Evolutionary conservation across 2,113 vertebrate species (phyloP), one percentile per base, ranked within the genome.

Genomic region (Xerus inauris): DNA sequence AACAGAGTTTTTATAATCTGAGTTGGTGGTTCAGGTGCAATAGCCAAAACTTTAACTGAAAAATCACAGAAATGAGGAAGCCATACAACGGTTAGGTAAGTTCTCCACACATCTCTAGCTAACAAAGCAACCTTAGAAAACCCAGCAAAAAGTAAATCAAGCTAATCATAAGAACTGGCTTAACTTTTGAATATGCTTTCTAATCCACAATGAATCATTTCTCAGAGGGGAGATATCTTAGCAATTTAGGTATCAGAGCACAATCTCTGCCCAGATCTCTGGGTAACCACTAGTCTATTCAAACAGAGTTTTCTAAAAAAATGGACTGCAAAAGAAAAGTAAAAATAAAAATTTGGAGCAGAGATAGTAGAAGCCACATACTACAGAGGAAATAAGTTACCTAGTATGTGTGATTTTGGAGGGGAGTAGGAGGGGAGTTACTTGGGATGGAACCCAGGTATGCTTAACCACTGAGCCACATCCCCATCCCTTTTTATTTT

Each of bases 1-100:
- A 79, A 40, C 54, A 81, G 1, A 83, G 26, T 3, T 83, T 40
- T 40, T 19, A 79, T 92, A 90, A 84, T 80, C 32, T 38, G 13
- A 75, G 54, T 13, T 83, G 83, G 14, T 95, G 47, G 47, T 67
- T 42, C 19, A 5, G 9, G 30, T 69, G 5, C 20, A 92, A 64
- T n/a, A 87, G 20, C 42, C 47, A 82, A 84, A 47, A 96, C 86
- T 85, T 42, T 83, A 77, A 65, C 67, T 94, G 64, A 82, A 77
- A 95, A 79, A 45, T 86, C 8, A 51, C 89, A 3, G 10, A 89
- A 65, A 77, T 95, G 28, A 64, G n/a, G 77, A 95, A 76, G 6
- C n/a, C 0, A 5, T 72, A n/a, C 64, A 88, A 95, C 10, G 28
- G 38, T 92, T 89, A 89, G 22, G 38, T 86, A 45, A 76, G 20